phyloP scores from a whole-genome alignment of 2,888 invertebrate species.

The Drosophila yooni region DNA sequence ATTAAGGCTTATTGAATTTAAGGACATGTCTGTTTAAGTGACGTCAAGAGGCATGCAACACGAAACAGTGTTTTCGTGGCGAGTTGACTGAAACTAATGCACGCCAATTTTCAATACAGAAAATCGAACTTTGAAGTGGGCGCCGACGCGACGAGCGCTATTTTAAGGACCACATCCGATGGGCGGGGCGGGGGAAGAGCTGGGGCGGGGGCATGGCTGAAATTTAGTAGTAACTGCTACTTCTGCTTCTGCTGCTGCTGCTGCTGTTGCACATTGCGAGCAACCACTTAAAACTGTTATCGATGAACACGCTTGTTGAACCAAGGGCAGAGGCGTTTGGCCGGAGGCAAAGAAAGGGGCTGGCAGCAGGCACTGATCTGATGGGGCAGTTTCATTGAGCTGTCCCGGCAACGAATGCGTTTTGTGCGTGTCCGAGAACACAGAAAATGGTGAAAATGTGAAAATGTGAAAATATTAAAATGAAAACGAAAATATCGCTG shows the following conservation, averaged over 20 bases:
- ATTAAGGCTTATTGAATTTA: constrained; percentile 5
- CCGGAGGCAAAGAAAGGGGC: neutral
- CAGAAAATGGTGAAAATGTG: constrained; percentile 20
- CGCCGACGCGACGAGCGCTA: constrained; percentile 48
- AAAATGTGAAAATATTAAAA: constrained; percentile 27
- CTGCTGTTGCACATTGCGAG: constrained; percentile 57
- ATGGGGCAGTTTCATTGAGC: constrained; percentile 24
- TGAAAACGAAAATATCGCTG: constrained; percentile 52
- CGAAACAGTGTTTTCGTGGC: constrained; percentile 11
- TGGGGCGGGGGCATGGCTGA: constrained; percentile 9
- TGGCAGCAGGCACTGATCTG: constrained; percentile 3
- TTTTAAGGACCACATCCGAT: constrained; percentile 1
- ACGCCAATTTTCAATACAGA: constrained; percentile 75
- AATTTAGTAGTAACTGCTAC: constrained; percentile 19
- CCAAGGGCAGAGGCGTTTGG: neutral
- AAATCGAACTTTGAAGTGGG: constrained; percentile 76
- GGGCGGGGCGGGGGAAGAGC: neutral
- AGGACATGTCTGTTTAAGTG: constrained; percentile 34
- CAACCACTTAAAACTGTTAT: constrained; percentile 73
- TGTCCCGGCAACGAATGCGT: constrained; percentile 67
- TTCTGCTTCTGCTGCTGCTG: constrained; percentile 31
- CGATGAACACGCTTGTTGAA: constrained; percentile 57
- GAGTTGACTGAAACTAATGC: constrained; percentile 55
- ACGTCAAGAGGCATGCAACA: constrained; percentile 25
- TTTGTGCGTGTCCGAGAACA: constrained; percentile 71